Conservation (phyloP, 2,113 vertebrate species). For the Ellobius talpinus region DNA sequence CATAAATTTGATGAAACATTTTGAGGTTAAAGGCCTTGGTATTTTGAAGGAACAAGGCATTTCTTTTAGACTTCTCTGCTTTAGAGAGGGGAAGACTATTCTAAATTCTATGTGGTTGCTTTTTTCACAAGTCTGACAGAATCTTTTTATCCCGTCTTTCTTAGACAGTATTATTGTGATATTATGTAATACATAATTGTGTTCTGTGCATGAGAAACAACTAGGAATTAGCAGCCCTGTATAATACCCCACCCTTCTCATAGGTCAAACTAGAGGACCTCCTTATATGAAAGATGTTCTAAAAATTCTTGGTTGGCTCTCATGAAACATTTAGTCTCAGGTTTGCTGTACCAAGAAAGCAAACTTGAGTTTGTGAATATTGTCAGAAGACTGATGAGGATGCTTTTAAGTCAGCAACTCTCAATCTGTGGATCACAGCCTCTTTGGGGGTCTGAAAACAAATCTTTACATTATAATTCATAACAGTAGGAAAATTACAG, state of each 20-base stretch:
- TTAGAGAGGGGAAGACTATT: background rate
- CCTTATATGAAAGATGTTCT: conserved; percentile 21
- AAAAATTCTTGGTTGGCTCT: background rate
- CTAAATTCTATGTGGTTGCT: background rate
- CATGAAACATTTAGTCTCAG: background rate
- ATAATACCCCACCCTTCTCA: background rate
- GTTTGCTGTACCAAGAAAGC: conserved; percentile 58
- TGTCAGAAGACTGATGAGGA: background rate
- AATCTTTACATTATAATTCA: background rate
- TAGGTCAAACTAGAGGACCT: conserved; percentile 46
- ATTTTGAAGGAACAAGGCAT: background rate
- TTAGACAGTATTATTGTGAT: background rate
- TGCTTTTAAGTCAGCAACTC: background rate
- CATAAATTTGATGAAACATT: background rate
- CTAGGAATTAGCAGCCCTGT: background rate
- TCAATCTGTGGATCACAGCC: background rate
- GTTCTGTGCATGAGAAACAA: background rate
- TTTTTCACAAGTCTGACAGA: background rate
- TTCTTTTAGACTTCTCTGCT: conserved; percentile 41
- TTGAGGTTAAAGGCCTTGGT: conserved; percentile 9
- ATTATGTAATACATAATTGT: conserved; percentile 19
- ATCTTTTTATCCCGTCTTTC: background rate
- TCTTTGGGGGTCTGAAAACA: background rate
- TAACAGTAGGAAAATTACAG: background rate
- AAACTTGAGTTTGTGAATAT: conserved; percentile 52